Evolutionary conservation across 2,797 vertebrate species (phyloP).

Genomic region (Brachymystax lenok): DNA sequence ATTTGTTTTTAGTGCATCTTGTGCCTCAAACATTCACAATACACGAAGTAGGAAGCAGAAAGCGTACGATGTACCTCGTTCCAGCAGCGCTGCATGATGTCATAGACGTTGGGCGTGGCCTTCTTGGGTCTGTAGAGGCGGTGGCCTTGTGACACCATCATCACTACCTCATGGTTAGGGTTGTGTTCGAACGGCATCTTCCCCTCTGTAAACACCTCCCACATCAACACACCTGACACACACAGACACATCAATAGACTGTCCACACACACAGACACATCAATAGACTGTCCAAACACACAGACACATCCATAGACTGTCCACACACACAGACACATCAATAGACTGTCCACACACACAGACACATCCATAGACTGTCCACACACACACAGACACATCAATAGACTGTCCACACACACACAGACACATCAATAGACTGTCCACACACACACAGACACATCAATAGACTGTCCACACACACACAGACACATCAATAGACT

Average conservation of each 20-base stretch:
- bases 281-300: neutral
- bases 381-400: no score
- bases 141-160: slow-evolving; percentile 84
- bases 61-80: slow-evolving; percentile 76
- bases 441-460: no score
- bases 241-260: no score
- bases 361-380: no score
- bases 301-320: no score
- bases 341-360: no score
- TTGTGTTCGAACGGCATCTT: slow-evolving; percentile 91
- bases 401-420: no score
- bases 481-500: slow-evolving; percentile 9
- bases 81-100: slow-evolving; percentile 90
- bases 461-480: neutral
- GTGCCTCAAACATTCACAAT: no score
- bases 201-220: slow-evolving; percentile 94
- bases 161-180: slow-evolving; percentile 90
- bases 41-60: no score
- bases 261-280: neutral
- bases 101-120: slow-evolving; percentile 79
- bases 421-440: no score
- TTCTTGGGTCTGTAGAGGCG: slow-evolving; percentile 85
- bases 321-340: neutral
- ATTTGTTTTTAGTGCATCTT: no score
- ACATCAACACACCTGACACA: slow-evolving; percentile 89